Base-by-base conservation (phyloP, 2,888 invertebrate species). In the Diploptera punctata region DNA sequence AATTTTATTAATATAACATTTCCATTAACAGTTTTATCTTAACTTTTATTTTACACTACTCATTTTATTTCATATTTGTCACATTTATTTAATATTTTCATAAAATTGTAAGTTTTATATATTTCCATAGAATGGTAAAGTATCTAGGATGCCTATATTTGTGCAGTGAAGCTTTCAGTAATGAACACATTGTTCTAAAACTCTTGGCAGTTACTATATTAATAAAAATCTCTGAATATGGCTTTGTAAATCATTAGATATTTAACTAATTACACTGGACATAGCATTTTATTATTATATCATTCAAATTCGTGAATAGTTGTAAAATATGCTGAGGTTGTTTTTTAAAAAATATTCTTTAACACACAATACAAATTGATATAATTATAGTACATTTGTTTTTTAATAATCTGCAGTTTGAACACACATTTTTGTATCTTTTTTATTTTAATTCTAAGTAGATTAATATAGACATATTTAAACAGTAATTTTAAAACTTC, bases 261-360 rank as follows among this genome's bases (percentile, higher is more conserved):
- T 13, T 52, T n/a, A 3, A 21, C 24, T 52, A 24, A 4, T 2
- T 52, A 52, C 52, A 52, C 18, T 24, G 52, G 24, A 52, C 52
- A 52, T 24, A 24, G 19, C 19, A 38, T 52, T 52, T 52, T 52
- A n/a, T n/a, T 9, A 19, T 24, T 24, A 52, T 52, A 24, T 52
- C 21, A 52, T 16, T 52, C 52, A 24, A 18, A 3, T 47, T 52
- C 52, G 24, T 52, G 24, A 52, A 52, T 52, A 52, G 5, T 5
- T 52, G n/a, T 29, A 57, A 29, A 57, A 57, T 24, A 29, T 57
- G 57, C 57, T 57, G 57, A 57, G 57, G 57, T 31, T 57, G 57
- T 16, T 57, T 57, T 57, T 57, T 29, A n/a, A 57, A 57, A 57
- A 57, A 57, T 57, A 57, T n/a, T 57, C 16, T 10, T 57, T 24